Conservation (phyloP, 2,797 vertebrate species). For the Garrulus glandarius region DNA sequence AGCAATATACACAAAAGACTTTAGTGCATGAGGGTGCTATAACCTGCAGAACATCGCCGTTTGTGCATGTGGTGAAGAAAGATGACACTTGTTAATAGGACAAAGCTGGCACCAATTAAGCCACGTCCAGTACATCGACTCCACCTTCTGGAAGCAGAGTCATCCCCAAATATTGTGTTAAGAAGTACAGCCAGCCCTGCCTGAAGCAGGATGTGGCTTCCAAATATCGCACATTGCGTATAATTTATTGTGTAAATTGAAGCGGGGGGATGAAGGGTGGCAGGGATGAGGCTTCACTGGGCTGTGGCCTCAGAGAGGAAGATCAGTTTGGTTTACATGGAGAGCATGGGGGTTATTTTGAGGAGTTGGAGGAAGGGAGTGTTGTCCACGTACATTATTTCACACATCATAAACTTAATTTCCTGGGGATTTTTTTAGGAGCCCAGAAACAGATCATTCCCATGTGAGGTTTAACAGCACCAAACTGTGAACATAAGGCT, state of each 20-base stretch:
- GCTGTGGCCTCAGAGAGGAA: neutral
- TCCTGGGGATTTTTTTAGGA: neutral
- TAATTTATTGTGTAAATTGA: neutral
- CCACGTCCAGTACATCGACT: neutral
- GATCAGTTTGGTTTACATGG: neutral
- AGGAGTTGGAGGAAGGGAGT: neutral
- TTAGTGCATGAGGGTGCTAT: neutral
- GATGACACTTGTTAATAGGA: neutral
- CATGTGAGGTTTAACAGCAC: neutral
- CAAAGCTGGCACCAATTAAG: conserved; percentile 42
- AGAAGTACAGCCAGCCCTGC: conserved; percentile 27
- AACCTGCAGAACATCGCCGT: neutral
- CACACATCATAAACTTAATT: neutral
- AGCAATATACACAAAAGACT: neutral
- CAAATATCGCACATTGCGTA: neutral
- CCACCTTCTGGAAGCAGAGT: conserved; percentile 21
- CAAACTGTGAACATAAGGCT: neutral
- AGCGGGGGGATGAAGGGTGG: neutral
- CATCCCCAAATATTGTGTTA: conserved; percentile 25
- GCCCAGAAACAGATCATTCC: neutral
- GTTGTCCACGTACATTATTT: neutral
- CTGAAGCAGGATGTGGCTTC: conserved; percentile 54
- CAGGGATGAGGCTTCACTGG: neutral
- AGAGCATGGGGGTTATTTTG: neutral
- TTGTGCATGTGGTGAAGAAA: conserved; percentile 8